These are phyloP conservation scores for Periparus ater DNA, from an alignment of 2,797 vertebrate species.

Conservation along the genomic window DNA sequence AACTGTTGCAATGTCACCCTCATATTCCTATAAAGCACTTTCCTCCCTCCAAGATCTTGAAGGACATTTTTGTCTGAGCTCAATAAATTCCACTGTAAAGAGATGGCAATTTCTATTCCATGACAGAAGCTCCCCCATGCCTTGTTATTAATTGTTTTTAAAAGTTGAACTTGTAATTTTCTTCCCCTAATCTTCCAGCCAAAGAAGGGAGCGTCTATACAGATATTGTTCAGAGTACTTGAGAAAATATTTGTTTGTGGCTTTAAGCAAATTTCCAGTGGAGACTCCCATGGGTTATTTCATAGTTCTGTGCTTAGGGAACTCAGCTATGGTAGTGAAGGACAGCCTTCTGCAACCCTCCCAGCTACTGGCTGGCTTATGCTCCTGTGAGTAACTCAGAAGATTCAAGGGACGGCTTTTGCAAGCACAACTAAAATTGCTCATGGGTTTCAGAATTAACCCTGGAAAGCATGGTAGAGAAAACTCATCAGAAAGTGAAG, in stretches of 20 bases:
- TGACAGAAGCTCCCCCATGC: neutral
- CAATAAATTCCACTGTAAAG: neutral
- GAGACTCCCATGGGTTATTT: neutral
- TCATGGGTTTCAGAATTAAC: neutral
- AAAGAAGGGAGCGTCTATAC: neutral
- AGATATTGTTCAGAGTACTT: neutral
- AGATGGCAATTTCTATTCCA: neutral
- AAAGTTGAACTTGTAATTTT: neutral
- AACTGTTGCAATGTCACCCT: neutral
- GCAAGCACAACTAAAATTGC: neutral
- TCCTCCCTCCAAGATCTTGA: neutral
- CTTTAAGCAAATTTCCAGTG: neutral
- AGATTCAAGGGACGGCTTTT: neutral
- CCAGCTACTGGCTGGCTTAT: neutral
- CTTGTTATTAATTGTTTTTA: neutral
- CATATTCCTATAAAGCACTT: neutral
- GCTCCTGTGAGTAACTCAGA: neutral
- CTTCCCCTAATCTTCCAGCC: neutral
- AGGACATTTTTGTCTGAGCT: neutral
- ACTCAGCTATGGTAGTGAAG: rapidly evolving
- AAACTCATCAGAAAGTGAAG: neutral
- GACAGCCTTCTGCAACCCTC: neutral
- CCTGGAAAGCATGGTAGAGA: neutral
- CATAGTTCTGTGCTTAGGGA: neutral
- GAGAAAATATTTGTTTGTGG: conserved; percentile 3